Conservation (phyloP, 1,140 invertebrate genomes). For the Ridgeia piscesae region DNA sequence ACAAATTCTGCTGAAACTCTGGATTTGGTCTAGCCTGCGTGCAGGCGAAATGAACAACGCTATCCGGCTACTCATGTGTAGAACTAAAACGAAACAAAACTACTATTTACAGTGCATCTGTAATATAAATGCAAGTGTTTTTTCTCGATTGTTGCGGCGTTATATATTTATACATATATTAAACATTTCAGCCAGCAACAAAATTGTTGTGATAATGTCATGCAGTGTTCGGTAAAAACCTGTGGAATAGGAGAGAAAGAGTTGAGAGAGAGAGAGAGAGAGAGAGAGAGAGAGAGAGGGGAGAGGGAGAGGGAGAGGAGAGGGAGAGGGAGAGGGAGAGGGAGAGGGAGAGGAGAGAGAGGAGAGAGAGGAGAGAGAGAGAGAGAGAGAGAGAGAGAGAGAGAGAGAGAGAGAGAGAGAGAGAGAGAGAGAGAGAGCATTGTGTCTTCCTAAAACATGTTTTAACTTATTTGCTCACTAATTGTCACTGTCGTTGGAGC, state of each 20-base stretch:
- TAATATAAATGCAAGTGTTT: background rate
- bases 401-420: background rate
- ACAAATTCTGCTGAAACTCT: background rate
- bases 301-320: background rate
- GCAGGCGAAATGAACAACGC: background rate
- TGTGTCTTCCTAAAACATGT: background rate
- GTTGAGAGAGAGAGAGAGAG: background rate
- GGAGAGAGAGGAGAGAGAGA: background rate
- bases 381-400: background rate
- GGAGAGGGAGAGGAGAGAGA: background rate
- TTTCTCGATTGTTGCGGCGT: background rate
- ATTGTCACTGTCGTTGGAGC: conserved; percentile 4
- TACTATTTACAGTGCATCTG: background rate
- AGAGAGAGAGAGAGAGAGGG: background rate
- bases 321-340: background rate
- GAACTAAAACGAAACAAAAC: background rate
- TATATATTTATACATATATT: background rate
- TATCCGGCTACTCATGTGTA: background rate
- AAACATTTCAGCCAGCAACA: background rate
- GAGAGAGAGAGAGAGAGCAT: background rate
- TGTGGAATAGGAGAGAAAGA: too few relatives aligned
- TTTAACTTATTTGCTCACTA: background rate
- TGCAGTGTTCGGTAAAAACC: background rate
- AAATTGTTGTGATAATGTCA: background rate
- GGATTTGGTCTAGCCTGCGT: background rate